Percentiles rank a stretch among this genome's conserved stretches.
Evolutionary conservation across 2,797 vertebrate genomes (phyloP).

Genomic region (Ispidina lecontei): DNA sequence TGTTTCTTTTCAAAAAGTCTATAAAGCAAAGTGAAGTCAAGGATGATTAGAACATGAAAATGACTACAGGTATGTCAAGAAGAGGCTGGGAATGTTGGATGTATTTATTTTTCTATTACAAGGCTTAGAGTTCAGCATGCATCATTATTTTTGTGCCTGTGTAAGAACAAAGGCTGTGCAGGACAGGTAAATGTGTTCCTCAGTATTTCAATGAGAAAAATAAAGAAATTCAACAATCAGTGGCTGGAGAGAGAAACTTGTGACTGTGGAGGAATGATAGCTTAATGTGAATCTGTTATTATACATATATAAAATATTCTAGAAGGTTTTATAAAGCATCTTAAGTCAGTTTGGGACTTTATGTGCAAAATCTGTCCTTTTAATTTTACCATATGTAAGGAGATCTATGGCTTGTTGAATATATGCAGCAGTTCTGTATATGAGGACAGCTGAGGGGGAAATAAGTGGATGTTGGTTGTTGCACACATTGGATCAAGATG

Average conservation of each 20-base stretch:
- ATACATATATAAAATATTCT: background rate
- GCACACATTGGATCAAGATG: slow-evolving; percentile 65
- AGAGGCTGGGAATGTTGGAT: background rate
- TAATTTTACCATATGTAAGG: background rate
- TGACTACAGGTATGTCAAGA: background rate
- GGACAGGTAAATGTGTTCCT: background rate
- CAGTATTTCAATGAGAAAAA: background rate
- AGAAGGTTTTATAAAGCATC: background rate
- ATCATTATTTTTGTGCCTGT: background rate
- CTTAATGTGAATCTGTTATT: background rate
- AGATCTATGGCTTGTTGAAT: background rate
- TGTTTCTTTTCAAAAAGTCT: background rate
- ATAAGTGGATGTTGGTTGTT: slow-evolving; percentile 4
- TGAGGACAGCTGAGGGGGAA: background rate
- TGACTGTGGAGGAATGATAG: background rate
- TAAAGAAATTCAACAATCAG: background rate
- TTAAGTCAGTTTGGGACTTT: background rate
- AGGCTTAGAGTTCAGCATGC: background rate
- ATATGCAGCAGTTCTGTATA: background rate
- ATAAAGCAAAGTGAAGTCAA: background rate
- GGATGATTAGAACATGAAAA: background rate
- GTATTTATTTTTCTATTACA: background rate
- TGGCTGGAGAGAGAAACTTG: background rate
- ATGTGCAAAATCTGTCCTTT: background rate
- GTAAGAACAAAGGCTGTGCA: background rate